Evolutionary conservation across 2,888 invertebrate species (phyloP), one percentile per base, ranked within the genome.

Genomic region (Himalopsyche kuldschensis): DNA sequence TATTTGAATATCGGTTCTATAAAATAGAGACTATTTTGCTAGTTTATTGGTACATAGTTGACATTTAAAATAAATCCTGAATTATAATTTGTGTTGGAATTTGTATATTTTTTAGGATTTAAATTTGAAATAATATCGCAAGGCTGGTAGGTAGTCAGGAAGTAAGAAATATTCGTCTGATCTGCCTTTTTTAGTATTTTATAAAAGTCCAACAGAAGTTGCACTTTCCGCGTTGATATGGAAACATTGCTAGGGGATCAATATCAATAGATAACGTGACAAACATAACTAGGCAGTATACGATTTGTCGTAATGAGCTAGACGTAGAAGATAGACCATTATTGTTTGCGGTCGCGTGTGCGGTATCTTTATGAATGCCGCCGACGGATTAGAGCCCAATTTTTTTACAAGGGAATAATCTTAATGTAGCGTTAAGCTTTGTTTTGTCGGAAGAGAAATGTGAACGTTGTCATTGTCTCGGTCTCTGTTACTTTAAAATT

Each of bases 401-500:
- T 78, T 82, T 41, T 41, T 79, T 82, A 82, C 82, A 82, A 82
- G 82, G 82, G 82, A 82, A 79, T 82, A 79, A 82, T 82, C 20
- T 32, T 82, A 82, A 79, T 78, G 20, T 82, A 82, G 79, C 8
- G 27, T 30, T 82, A 75, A 79, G 75, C 46, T 27, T 75, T 79
- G 48, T 75, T 48, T 78, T 11, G 20, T 69, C 20, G 69, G 27
- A 69, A 15, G 11, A 27, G 5, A 69, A 69, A 69, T 30, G 27
- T 69, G 8, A 69, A 27, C 11, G 27, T 69, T 27, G 24, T 27
- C 15, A 24, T 27, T 27, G 69, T 69, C 69, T 69, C n/a, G n/a
- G n/a, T n/a, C 27, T 69, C 30, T 69, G 69, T 69, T 69, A 69
- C 15, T 30, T 69, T 69, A 69, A 15, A 69, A 69, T 27, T 27